A percentile compares a stretch with the other conserved stretches of the same genome.
Conservation (phyloP, 2,113 vertebrate species). For the Synodontis membranacea region DNA sequence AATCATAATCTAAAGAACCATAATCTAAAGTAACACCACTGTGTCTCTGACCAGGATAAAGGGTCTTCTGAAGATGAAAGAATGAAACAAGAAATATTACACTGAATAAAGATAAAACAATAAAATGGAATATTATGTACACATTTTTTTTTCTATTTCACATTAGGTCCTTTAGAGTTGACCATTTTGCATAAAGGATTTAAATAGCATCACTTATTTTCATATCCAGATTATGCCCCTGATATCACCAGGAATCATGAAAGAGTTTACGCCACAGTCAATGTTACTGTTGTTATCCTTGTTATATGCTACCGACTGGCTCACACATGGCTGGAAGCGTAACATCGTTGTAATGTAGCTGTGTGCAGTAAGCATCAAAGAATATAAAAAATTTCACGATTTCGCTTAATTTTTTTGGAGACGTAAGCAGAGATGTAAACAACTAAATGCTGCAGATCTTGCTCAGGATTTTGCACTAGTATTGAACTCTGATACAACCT, state of each 20-base stretch:
- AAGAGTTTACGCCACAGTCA: not conserved
- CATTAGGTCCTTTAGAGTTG: not conserved
- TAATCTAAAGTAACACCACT: not conserved
- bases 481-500: not conserved
- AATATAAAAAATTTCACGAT: not conserved
- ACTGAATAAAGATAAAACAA: not conserved
- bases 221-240: not conserved
- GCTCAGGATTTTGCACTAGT: not conserved
- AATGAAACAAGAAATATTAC: not conserved
- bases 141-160: not conserved
- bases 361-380: not conserved
- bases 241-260: not conserved
- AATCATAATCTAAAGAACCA: not conserved
- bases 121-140: not conserved
- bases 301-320: not conserved
- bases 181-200: slow-evolving; percentile 8
- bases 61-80: not conserved
- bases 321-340: not conserved
- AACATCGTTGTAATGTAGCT: not conserved
- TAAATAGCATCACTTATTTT: not conserved
- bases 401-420: not conserved
- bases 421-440: not conserved
- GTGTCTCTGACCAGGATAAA: not conserved
- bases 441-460: not conserved
- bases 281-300: not conserved